Evolutionary conservation across 2,797 vertebrate genomes (phyloP).

Genomic region (Okamejei kenojei): DNA sequence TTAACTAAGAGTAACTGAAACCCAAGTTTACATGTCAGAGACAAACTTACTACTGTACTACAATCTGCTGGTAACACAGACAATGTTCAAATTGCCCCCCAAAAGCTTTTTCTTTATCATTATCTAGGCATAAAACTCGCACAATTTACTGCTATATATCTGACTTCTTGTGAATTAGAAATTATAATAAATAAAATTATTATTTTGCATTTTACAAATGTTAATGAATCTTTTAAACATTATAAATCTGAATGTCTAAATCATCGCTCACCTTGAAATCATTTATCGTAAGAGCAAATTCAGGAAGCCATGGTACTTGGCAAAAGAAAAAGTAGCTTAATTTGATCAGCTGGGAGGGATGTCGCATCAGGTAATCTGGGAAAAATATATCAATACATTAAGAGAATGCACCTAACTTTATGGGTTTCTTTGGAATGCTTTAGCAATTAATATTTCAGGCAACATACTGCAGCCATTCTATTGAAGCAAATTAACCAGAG

Average conservation of each 20-base stretch:
- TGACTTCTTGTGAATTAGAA: neutral
- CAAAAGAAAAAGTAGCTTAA: conserved; percentile 96
- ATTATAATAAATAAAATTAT: neutral
- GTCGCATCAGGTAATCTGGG: conserved; percentile 86
- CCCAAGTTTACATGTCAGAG: neutral
- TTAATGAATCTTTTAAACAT: neutral
- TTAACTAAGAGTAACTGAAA: neutral
- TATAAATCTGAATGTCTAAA: neutral
- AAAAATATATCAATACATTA: neutral
- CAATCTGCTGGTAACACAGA: neutral
- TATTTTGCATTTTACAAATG: neutral
- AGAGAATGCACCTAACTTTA: neutral
- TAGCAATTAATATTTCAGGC: neutral
- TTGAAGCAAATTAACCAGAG: too few relatives aligned
- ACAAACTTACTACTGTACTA: neutral
- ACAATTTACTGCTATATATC: neutral
- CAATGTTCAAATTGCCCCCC: neutral
- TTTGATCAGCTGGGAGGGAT: conserved; percentile 92
- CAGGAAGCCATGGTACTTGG: conserved; percentile 92
- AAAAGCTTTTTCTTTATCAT: neutral
- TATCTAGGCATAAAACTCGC: neutral
- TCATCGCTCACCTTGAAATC: conserved; percentile 85
- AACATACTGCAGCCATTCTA: too few relatives aligned
- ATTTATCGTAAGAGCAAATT: conserved; percentile 95
- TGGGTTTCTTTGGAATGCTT: neutral